These are phyloP conservation scores for Ichneumoninae sp. DNA, from an alignment of 2,888 invertebrate species.

Conservation along the genomic window DNA sequence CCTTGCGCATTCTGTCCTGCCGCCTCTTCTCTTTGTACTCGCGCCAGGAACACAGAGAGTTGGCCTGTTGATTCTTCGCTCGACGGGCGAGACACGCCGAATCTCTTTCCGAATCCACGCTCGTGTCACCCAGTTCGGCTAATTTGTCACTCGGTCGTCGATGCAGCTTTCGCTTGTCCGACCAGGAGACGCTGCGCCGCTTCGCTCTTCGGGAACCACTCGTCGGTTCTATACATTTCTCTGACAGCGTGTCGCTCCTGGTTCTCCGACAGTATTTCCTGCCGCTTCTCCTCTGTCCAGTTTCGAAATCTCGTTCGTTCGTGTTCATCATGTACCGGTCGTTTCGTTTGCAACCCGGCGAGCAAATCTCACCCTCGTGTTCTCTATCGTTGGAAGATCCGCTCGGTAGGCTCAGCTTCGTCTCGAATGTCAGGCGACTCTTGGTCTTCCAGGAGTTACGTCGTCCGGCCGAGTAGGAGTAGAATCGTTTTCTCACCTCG, in stretches of 20 bases:
- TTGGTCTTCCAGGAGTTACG: slow-evolving; percentile 57
- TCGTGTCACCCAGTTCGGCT: slow-evolving; percentile 69
- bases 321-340: not conserved
- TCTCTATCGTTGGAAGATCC: slow-evolving; percentile 20
- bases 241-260: slow-evolving; percentile 69
- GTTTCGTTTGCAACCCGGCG: not conserved
- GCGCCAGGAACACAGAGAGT: slow-evolving; percentile 78
- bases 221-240: slow-evolving; percentile 11
- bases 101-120: slow-evolving; percentile 71
- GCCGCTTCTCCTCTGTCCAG: not conserved
- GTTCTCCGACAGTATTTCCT: slow-evolving; percentile 56
- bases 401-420: slow-evolving; percentile 58
- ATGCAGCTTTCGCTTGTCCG: slow-evolving; percentile 76
- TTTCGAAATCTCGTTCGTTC: not conserved
- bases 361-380: slow-evolving; percentile 16
- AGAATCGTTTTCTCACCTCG: slow-evolving; percentile 56
- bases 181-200: slow-evolving; percentile 63
- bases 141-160: slow-evolving; percentile 77
- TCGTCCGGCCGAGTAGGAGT: slow-evolving; percentile 42
- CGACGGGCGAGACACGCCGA: slow-evolving; percentile 20
- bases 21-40: slow-evolving; percentile 79
- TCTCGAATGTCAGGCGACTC: slow-evolving; percentile 58
- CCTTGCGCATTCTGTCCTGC: slow-evolving; percentile 72
- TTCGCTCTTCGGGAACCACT: slow-evolving; percentile 39
- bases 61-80: slow-evolving; percentile 72